These are phyloP conservation scores for Hybognathus amarus DNA, from an alignment of 2,797 vertebrate species.

Conservation along the genomic window DNA sequence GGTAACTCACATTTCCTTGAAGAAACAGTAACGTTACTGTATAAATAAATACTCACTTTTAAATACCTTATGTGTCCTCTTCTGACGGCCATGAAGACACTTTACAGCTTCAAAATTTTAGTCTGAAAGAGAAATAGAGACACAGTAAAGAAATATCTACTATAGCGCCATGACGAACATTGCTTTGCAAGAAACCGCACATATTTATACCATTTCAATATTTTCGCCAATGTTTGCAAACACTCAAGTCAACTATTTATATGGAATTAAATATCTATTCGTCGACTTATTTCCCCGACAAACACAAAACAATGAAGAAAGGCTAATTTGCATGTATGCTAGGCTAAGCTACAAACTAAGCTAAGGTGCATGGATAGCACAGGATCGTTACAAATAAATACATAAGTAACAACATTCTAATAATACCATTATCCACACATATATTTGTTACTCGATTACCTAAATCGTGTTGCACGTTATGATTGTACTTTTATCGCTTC, in stretches of 20 bases:
- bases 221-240: neutral
- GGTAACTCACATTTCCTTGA: neutral
- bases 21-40: neutral
- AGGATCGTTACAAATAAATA: neutral
- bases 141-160: too few species aligned
- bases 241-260: neutral
- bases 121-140: conserved; percentile 52
- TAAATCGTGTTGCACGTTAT: neutral
- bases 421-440: neutral
- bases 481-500: neutral
- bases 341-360: neutral
- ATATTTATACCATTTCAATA: neutral
- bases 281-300: neutral
- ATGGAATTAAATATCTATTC: neutral
- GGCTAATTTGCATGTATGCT: neutral
- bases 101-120: conserved; percentile 45
- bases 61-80: conserved; percentile 82
- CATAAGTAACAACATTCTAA: neutral
- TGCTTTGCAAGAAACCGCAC: neutral
- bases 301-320: neutral
- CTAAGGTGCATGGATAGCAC: neutral
- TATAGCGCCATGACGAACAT: too few species aligned
- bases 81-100: conserved; percentile 78
- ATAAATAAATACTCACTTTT: conserved; percentile 71
- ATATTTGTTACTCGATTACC: neutral